Base-by-base conservation (phyloP, 1,140 invertebrate species). In the Apis cerana region DNA sequence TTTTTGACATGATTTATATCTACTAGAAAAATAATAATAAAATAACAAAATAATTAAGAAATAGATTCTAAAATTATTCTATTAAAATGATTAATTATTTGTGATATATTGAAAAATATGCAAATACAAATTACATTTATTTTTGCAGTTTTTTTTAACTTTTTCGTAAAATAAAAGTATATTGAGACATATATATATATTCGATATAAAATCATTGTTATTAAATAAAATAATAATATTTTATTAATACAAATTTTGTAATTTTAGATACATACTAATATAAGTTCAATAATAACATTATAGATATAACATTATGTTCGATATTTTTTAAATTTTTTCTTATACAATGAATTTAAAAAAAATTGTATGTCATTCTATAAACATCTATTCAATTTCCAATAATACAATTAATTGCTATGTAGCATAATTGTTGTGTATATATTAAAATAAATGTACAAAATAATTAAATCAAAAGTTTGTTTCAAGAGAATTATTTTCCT, bases 151-250 rank as follows among this genome's bases (percentile, higher is more conserved):
- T 54, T 21, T 48, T 27, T 54, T 17, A 58, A 58, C 21, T 52
- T 13, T 58, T 48, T 27, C 33, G 2, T 8, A 8, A 59, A 78
- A 52, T 52, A 68, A n/a, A 79, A 43, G 9, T 27, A 17, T 54
- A 13, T 10, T 43, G 13, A 19, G 48, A 71, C 4, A 71, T 33
- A n/a, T 79, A 71, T 33, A n/a, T 79, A 17, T 23, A 19, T 52
- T 33, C 19, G 48, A 48, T n/a, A 12, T 62, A 52, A 59, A 71
- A 13, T 54, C 50, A 61, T n/a, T 80, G 8, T 54, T 12, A 27
- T 48, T 72, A 19, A 5, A 21, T 8, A 74, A 74, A 74, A n/a
- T 74, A 64, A 12, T 64, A n/a, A 12, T 64, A n/a, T 43, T 64
- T 52, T 80, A 80, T 33, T 33, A 33, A 72, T 68, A 15, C 5